Evolutionary conservation across 2,888 invertebrate species (phyloP).

Genomic region (Lasioglossum oenotherae): DNA sequence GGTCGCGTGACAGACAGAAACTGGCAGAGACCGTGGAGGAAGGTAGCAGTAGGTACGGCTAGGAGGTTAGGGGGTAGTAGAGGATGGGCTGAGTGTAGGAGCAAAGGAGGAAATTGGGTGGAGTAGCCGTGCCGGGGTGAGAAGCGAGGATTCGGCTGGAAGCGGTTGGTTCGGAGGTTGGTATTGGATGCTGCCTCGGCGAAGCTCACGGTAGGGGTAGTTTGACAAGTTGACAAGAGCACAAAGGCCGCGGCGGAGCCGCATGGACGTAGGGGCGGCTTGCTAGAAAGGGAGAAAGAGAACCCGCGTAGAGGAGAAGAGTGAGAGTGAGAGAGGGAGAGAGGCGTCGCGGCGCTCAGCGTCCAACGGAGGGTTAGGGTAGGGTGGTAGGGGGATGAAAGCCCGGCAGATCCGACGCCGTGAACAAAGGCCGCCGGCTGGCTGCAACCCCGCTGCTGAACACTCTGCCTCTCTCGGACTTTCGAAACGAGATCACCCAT

Average conservation of each 20-base stretch:
- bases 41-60: constrained; percentile 27
- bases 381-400: constrained; percentile 66
- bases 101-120: constrained; percentile 55
- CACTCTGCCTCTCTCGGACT: constrained; percentile 52
- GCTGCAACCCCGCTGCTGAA: constrained; percentile 44
- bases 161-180: constrained; percentile 67
- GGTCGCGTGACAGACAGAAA: constrained; percentile 55
- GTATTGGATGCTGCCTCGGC: constrained; percentile 79
- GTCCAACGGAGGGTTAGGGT: constrained; percentile 73
- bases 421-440: constrained; percentile 77
- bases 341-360: constrained; percentile 87
- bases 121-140: constrained; percentile 60
- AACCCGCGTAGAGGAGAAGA: constrained; percentile 37
- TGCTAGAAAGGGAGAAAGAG: constrained; percentile 13
- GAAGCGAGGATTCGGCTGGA: constrained; percentile 61
- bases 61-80: constrained; percentile 5
- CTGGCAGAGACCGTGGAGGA: constrained; percentile 28
- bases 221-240: constrained; percentile 84
- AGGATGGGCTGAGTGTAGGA: background rate
- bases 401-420: constrained; percentile 75
- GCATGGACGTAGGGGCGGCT: constrained; percentile 66
- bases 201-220: constrained; percentile 79
- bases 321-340: constrained; percentile 51
- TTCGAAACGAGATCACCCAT: constrained; percentile 70
- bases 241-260: constrained; percentile 84